Evolutionary conservation across 2,888 invertebrate genomes (phyloP).

Genomic region (Ochropleura leucogaster): DNA sequence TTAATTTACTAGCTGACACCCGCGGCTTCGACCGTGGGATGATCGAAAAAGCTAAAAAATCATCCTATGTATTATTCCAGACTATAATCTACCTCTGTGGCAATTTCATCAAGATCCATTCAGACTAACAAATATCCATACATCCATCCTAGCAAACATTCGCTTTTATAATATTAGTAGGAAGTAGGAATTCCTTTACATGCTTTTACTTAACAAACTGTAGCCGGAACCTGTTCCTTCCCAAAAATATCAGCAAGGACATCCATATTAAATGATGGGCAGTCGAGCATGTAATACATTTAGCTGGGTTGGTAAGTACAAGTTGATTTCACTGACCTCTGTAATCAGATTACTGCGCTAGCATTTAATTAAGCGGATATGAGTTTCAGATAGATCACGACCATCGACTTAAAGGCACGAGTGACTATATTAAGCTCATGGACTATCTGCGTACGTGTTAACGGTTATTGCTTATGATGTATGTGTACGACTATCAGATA

Average conservation of each 20-base stretch:
- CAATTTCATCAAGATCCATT: too few relatives aligned
- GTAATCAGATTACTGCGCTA: constrained; percentile 68
- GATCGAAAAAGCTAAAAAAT: too few relatives aligned
- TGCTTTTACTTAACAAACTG: background rate
- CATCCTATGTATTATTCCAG: too few relatives aligned
- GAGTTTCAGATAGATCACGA: constrained; percentile 69
- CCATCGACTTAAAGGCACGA: constrained; percentile 51
- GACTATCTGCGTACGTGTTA: constrained; percentile 4
- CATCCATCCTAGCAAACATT: too few relatives aligned
- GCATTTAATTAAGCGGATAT: constrained; percentile 76
- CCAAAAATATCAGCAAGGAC: constrained; percentile 19
- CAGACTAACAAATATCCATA: too few relatives aligned
- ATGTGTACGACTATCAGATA: constrained; percentile 3
- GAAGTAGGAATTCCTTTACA: background rate
- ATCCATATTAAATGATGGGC: constrained; percentile 34
- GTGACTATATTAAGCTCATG: constrained; percentile 26
- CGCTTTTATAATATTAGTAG: too few relatives aligned
- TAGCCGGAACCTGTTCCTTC: background rate
- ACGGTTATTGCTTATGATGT: background rate
- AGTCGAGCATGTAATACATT: constrained; percentile 52
- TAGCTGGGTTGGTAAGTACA: constrained; percentile 43
- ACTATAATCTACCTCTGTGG: too few relatives aligned
- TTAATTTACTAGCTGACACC: background rate
- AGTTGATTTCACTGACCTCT: constrained; percentile 71
- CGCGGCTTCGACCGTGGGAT: too few relatives aligned